Percentiles rank a stretch among this genome's conserved stretches.
phyloP scores from a whole-genome alignment of 1,140 invertebrate species.

The Cepaea nemoralis region DNA sequence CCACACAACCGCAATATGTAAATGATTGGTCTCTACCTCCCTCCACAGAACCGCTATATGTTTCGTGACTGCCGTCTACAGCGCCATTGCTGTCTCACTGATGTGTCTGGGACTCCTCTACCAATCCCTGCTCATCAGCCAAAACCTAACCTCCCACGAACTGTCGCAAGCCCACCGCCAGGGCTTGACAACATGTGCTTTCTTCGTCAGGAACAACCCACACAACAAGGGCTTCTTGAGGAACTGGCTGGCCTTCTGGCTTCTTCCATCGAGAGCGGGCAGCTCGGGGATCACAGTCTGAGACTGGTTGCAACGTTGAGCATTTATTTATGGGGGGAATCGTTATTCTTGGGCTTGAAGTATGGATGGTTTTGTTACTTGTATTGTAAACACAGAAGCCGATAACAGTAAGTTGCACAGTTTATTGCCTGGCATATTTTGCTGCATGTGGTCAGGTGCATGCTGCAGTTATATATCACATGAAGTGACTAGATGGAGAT shows the following conservation, averaged over 20 bases:
- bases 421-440: too few species aligned
- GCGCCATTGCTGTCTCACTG: conserved; percentile 42
- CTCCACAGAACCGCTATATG: conserved; percentile 44
- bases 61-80: conserved; percentile 61
- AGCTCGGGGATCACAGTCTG: neutral
- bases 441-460: too few species aligned
- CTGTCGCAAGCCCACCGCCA: conserved; percentile 51
- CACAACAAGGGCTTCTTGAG: conserved; percentile 59
- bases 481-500: too few species aligned
- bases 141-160: conserved; percentile 67
- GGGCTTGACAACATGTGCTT: conserved; percentile 37
- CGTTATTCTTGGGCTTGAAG: too few species aligned
- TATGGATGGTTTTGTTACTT: too few species aligned
- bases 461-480: too few species aligned
- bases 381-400: too few species aligned
- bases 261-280: neutral
- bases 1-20: too few species aligned
- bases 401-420: too few species aligned
- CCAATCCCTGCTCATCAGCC: conserved; percentile 64
- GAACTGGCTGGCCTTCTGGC: conserved; percentile 63
- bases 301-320: neutral
- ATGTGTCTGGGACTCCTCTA: conserved; percentile 58
- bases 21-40: too few species aligned
- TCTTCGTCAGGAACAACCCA: conserved; percentile 56
- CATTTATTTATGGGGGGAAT: too few species aligned